phyloP scores from a whole-genome alignment of 2,888 invertebrate genomes.

The Cheilosia scutellata region DNA sequence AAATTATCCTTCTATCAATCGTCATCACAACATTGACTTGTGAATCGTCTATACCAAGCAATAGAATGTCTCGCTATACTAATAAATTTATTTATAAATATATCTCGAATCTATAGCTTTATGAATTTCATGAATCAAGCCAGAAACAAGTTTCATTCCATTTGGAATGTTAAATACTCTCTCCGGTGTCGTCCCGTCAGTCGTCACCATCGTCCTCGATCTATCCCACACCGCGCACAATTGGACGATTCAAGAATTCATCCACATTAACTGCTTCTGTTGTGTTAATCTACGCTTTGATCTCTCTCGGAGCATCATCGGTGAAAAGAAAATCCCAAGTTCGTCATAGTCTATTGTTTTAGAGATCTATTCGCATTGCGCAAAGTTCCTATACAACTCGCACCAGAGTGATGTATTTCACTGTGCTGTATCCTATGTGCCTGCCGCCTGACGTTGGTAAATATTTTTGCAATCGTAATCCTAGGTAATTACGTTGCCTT shows the following conservation, averaged over 20 bases:
- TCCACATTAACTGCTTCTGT: conserved; percentile 68
- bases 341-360: conserved; percentile 64
- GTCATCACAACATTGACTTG: too few relatives aligned
- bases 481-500: conserved; percentile 75
- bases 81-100: not conserved
- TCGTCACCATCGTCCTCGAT: conserved; percentile 36
- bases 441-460: not conserved
- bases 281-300: conserved; percentile 64
- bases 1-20: too few relatives aligned
- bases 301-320: conserved; percentile 22
- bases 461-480: conserved; percentile 72
- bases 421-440: conserved; percentile 6
- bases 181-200: conserved; percentile 22
- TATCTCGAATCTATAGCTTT: not conserved
- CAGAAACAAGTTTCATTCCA: conserved; percentile 25
- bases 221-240: not conserved
- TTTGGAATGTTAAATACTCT: conserved; percentile 53
- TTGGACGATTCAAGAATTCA: conserved; percentile 48
- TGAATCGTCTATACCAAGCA: not conserved
- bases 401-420: conserved; percentile 60
- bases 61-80: not conserved
- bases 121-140: conserved; percentile 18
- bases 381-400: conserved; percentile 7
- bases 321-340: conserved; percentile 49
- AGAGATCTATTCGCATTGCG: conserved; percentile 28